These are phyloP conservation scores for Eleutherodactylus coqui DNA, from an alignment of 2,797 vertebrate species.

Conservation along the genomic window DNA sequence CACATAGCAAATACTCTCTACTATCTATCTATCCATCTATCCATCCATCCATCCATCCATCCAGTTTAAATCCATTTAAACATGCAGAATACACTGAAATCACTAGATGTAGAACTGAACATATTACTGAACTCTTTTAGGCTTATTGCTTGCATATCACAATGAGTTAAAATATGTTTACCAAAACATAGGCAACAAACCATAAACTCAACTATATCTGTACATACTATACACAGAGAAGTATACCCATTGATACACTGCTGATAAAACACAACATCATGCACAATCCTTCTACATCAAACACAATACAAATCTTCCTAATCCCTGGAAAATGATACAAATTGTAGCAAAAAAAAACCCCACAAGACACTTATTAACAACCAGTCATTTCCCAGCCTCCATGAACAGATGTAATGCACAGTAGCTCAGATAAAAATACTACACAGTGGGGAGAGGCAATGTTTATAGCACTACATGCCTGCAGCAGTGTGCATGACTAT, in stretches of 20 bases:
- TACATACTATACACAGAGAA: background rate
- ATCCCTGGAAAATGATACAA: background rate
- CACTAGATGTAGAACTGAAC: background rate
- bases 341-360: constrained; percentile 15
- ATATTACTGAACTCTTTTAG: background rate
- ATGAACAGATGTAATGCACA: constrained; percentile 48
- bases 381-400: constrained; percentile 6
- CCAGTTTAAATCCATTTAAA: background rate
- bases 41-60: background rate
- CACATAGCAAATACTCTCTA: background rate
- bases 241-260: background rate
- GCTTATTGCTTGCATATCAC: background rate
- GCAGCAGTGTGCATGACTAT: constrained; percentile 27
- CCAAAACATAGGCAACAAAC: background rate
- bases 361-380: background rate
- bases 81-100: background rate
- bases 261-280: background rate
- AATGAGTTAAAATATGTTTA: background rate
- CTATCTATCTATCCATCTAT: background rate
- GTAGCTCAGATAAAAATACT: constrained; percentile 53
- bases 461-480: constrained; percentile 50
- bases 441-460: constrained; percentile 3
- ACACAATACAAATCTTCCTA: background rate
- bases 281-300: background rate
- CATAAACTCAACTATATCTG: background rate